Evolutionary conservation across 2,797 vertebrate genomes (phyloP).

Genomic region (Enoplosus armatus): DNA sequence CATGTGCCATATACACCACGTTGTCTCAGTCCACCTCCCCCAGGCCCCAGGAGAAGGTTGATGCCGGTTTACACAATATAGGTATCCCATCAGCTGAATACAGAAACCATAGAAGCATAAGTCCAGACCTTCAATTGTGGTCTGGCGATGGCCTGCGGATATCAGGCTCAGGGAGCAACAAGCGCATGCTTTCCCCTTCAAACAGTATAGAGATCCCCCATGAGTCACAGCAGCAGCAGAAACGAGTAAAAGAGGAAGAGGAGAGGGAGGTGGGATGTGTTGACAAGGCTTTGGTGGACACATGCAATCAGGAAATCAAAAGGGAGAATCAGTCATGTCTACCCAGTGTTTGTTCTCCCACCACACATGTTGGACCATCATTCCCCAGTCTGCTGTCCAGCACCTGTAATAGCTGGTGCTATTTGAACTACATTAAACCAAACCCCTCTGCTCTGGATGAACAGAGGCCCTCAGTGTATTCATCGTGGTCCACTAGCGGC

Average conservation of each 20-base stretch:
- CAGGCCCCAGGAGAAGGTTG: conserved; percentile 79
- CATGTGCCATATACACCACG: conserved; percentile 94
- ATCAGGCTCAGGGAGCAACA: conserved; percentile 88
- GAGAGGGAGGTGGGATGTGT: conserved; percentile 69
- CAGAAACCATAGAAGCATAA: conserved; percentile 79
- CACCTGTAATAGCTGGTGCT: conserved; percentile 98
- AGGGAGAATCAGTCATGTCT: conserved; percentile 43
- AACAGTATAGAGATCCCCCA: conserved; percentile 92
- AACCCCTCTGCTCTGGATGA: conserved; percentile 91
- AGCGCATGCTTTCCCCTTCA: conserved; percentile 94
- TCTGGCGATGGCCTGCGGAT: conserved; percentile 81
- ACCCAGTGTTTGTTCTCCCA: conserved; percentile 59
- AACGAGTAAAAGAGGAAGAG: conserved; percentile 94
- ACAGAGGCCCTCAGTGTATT: conserved; percentile 92
- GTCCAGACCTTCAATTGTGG: conserved; percentile 74
- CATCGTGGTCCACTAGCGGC: conserved; percentile 93
- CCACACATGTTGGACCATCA: conserved; percentile 84
- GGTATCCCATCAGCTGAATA: conserved; percentile 80
- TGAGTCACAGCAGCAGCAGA: conserved; percentile 93
- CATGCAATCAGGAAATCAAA: conserved; percentile 54
- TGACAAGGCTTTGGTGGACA: conserved; percentile 34
- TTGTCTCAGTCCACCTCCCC: conserved; percentile 90
- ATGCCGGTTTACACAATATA: conserved; percentile 81
- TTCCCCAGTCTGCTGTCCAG: conserved; percentile 93
- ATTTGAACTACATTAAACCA: conserved; percentile 96